Base-by-base conservation (phyloP, 1,140 invertebrate genomes). In the Schlechtendalia chinensis region DNA sequence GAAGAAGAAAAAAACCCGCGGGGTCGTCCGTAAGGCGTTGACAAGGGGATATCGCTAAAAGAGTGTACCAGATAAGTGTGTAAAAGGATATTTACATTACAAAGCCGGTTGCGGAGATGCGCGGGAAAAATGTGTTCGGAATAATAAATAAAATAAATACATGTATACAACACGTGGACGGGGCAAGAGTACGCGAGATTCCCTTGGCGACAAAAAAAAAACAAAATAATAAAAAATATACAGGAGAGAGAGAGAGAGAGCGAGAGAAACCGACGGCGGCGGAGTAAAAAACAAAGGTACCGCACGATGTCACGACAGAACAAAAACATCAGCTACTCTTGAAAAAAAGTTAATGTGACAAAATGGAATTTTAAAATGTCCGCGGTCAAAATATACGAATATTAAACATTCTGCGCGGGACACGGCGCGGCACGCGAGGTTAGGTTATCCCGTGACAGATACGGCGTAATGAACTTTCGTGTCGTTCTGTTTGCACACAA, bases 21-120 rank as follows among this genome's bases (percentile, higher is more conserved):
- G 24, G 75, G 58, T 61, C 29, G 56, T 63, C 45, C 54, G 24
- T 59, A 27, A 59, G 39, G 75, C 75, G 75, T 79, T 63, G 75
- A 79, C 75, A 79, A 79, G 75, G 74, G 75, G 56, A 79, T 79
- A 79, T 79, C 75, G 39, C 75, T 63, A 79, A 79, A 79, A 79
- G 75, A 79, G 75, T 61, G 47, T 63, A 79, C 58, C 75, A 63
- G 75, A 79, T 79, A 79, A 79, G 56, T 79, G 58, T 79, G 75
- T 79, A 79, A 79, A 79, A 79, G 58, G 75, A 79, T 79, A 79
- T 79, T 79, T 79, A 79, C 75, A 79, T 79, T 79, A 79, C 75
- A 79, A 79, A 79, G 75, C 75, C 39, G 54, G 58, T 27, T 47
- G 75, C 17, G 75, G 75, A 50, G 75, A 63, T 50, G 22, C 75